Conservation (phyloP, 1,140 invertebrate species). For the Gryon sp. region DNA sequence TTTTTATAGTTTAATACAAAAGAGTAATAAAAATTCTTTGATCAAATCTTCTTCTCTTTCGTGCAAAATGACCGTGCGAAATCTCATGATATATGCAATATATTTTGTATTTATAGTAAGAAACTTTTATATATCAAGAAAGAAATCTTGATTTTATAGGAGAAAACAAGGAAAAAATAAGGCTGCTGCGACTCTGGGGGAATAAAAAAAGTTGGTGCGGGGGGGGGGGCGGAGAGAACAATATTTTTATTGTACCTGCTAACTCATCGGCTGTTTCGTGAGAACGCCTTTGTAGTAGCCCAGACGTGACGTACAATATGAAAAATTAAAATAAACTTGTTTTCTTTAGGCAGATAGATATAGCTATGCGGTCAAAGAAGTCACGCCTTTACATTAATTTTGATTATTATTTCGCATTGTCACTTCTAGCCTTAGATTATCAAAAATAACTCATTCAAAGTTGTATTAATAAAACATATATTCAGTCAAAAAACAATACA, state of each 20-base stretch:
- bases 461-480: too few relatives aligned
- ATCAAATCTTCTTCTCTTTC: too few relatives aligned
- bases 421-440: slow-evolving; percentile 59
- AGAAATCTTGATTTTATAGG: slow-evolving; percentile 54
- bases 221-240: too few relatives aligned
- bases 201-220: too few relatives aligned
- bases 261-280: slow-evolving; percentile 73
- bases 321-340: slow-evolving; percentile 73
- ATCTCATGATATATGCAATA: too few relatives aligned
- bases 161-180: slow-evolving; percentile 59
- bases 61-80: too few relatives aligned
- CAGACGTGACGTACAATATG: slow-evolving; percentile 72
- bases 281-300: slow-evolving; percentile 70
- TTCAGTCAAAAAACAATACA: too few relatives aligned
- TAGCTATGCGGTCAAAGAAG: slow-evolving; percentile 42
- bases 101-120: too few relatives aligned
- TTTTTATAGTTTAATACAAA: too few relatives aligned
- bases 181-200: too few relatives aligned
- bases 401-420: slow-evolving; percentile 68
- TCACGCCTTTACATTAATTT: slow-evolving; percentile 69
- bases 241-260: slow-evolving; percentile 75
- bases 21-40: too few relatives aligned
- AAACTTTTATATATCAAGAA: too few relatives aligned
- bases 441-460: background rate
- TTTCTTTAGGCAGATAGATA: slow-evolving; percentile 62